These are phyloP conservation scores for Lycopodina hypogea DNA, from an alignment of 37 sponge, comb jelly and placozoan genomes.

Conservation along the genomic window DNA sequence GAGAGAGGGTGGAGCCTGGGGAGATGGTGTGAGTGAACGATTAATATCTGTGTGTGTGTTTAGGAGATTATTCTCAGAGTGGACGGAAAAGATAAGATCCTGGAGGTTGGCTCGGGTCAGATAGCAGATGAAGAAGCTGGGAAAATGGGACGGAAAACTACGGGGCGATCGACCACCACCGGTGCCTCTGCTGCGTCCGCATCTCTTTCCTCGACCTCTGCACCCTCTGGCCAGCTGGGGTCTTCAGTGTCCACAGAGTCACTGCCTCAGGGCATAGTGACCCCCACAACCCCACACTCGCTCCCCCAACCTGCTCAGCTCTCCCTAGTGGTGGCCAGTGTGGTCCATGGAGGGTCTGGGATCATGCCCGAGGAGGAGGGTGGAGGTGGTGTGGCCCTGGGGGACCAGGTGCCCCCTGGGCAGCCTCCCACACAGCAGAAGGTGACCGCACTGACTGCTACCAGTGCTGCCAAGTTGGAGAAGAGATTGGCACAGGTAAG, in stretches of 20 bases:
- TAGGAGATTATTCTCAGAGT: conserved; percentile 9
- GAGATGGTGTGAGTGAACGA: not conserved
- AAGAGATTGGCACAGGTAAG: no score
- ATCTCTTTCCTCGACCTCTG: not conserved
- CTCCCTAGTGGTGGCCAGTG: conserved; percentile 23
- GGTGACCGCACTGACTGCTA: no score
- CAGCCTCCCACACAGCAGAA: no score
- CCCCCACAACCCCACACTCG: not conserved
- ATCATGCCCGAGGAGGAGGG: not conserved
- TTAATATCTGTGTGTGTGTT: not conserved
- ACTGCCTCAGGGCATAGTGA: not conserved
- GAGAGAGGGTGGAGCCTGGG: no score
- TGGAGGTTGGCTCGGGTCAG: not conserved
- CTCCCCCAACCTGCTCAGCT: conserved; percentile 3
- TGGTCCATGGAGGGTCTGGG: conserved; percentile 6
- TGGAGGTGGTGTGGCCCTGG: not conserved
- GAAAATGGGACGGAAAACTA: not conserved
- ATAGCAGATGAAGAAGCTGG: not conserved
- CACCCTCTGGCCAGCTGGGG: no score
- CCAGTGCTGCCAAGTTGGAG: no score
- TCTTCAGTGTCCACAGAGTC: no score
- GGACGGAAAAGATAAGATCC: conserved; percentile 4
- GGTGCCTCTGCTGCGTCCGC: not conserved
- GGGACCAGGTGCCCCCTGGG: no score
- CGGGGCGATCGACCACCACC: not conserved